Evolutionary conservation across 2,888 invertebrate species (phyloP), one percentile per base, ranked within the genome.

Genomic region (Muscina levida): DNA sequence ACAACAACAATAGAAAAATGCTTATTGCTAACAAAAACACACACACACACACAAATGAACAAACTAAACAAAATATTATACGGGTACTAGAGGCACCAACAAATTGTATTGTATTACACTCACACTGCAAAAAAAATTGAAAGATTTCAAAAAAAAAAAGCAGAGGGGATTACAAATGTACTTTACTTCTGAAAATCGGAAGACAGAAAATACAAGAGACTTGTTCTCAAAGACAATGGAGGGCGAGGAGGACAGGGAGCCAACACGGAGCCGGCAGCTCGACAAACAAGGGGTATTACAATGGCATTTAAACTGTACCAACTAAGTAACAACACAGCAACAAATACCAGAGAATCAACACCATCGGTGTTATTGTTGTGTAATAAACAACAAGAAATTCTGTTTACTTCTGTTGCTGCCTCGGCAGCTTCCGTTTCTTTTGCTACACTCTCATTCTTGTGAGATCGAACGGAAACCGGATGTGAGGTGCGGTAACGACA

Each of bases 321-420:
- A n/a, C 46, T 44, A 37, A 53, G 13, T 6, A 42, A 42, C 26
- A 65, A 26, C 44, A 72, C 37, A 48, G 15, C 15, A 65, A 72
- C 51, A 74, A 62, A 62, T 39, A 42, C 42, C 62, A 19, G 42
- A 62, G 42, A 62, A 11, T 42, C 39, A 68, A 74, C 59, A 74
- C 46, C 59, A 68, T 59, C 24, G 67, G 26, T 68, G 13, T 68
- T 62, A 42, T 62, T 62, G 62, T 65, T 68, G 26, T 74, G 57
- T 48, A 51, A 74, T 42, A 74, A 68, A 74, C 66, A 73, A 59
- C n/a, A 22, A 73, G 24, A 59, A 67, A 67, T 67, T 39, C 39
- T 67, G 39, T 59, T 48, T 66, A 74, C 53, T 56, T 73, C 48
- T 17, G 59, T 51, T 74, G 13, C 26, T 24, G 13, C 42, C 19